phyloP scores from a whole-genome alignment of 2,113 vertebrate species.

The Esox niger region DNA sequence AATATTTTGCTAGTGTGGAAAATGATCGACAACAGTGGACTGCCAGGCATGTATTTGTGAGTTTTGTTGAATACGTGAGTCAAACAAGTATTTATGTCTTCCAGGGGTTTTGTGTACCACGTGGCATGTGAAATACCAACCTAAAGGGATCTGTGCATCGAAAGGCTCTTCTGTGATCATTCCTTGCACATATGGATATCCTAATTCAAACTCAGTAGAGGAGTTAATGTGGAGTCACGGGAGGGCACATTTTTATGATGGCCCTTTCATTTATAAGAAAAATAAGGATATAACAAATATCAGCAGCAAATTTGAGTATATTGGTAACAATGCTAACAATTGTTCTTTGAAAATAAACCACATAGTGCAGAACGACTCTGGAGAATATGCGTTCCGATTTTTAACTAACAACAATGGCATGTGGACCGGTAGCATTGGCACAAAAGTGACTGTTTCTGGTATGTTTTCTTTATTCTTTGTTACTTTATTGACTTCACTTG shows the following conservation, averaged over 20 bases:
- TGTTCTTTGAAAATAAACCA: slow-evolving; percentile 46
- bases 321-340: slow-evolving; percentile 20
- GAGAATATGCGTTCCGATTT: slow-evolving; percentile 24
- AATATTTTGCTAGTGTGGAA: no score
- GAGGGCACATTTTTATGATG: neutral
- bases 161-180: slow-evolving; percentile 33
- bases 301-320: slow-evolving; percentile 10
- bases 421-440: accelerated
- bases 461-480: slow-evolving; percentile 16
- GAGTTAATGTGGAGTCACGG: slow-evolving; percentile 16
- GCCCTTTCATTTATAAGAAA: neutral
- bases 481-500: neutral
- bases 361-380: slow-evolving; percentile 15
- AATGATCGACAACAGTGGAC: no score
- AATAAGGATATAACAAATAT: accelerated
- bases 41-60: no score
- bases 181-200: slow-evolving; percentile 32
- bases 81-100: neutral
- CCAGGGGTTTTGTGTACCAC: neutral
- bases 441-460: slow-evolving; percentile 34
- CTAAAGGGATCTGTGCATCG: slow-evolving; percentile 28
- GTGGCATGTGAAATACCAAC: slow-evolving; percentile 17
- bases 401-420: neutral
- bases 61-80: no score
- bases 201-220: accelerated